Conservation (phyloP, 35 echinoderm and acorn worm genomes). For the Apostichopus parvimensis region DNA sequence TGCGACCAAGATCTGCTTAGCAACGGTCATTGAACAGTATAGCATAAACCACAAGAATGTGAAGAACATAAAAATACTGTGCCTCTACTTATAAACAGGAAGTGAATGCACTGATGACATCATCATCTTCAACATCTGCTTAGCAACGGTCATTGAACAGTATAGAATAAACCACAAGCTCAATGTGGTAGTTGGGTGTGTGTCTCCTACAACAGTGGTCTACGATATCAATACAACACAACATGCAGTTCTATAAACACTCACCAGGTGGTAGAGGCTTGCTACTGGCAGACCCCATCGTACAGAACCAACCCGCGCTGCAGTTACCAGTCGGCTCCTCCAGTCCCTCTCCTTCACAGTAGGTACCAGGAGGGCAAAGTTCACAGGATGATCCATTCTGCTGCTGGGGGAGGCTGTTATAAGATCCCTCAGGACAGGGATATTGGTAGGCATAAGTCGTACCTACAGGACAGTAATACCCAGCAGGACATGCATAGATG, state of each 20-base stretch:
- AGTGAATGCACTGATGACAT: no score
- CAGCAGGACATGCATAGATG: slow-evolving; percentile 80
- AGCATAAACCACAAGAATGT: no score
- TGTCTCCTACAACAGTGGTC: no score
- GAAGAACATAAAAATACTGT: no score
- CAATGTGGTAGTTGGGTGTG: no score
- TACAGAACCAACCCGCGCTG: slow-evolving; percentile 94
- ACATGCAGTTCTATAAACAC: neutral
- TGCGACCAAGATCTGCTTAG: no score
- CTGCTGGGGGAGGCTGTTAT: slow-evolving; percentile 75
- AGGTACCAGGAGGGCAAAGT: slow-evolving; percentile 89
- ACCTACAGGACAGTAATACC: slow-evolving; percentile 87
- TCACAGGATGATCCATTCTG: slow-evolving; percentile 95
- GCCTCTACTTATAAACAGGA: no score
- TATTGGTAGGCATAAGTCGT: slow-evolving; percentile 75
- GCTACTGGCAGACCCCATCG: slow-evolving; percentile 68
- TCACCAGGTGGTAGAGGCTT: slow-evolving; percentile 85
- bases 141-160: no score
- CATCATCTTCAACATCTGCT: no score
- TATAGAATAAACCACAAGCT: no score
- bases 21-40: no score
- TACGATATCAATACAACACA: neutral
- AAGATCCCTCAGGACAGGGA: slow-evolving; percentile 91
- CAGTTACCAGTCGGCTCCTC: slow-evolving; percentile 85
- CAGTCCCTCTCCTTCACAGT: slow-evolving; percentile 92